phyloP scores from a whole-genome alignment of 2,113 vertebrate species.

The Nansenia antarctica region DNA sequence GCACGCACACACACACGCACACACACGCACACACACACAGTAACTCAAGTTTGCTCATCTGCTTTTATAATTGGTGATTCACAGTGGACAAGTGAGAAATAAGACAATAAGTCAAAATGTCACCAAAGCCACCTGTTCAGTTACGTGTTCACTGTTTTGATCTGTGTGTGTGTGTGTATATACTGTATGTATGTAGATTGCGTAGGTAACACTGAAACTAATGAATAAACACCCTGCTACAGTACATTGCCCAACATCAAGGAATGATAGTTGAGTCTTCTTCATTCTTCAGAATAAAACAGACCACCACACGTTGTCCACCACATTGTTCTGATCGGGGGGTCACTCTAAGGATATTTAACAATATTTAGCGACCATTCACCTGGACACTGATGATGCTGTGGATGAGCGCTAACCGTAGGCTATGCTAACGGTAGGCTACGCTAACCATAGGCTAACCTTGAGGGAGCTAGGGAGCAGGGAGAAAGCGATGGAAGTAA shows the following conservation, averaged over 20 bases:
- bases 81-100: slow-evolving; percentile 17
- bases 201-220: not conserved
- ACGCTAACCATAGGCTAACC: too few species aligned
- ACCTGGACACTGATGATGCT: too few species aligned
- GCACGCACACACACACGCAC: not conserved
- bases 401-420: too few species aligned
- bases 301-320: not conserved
- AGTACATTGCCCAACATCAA: not conserved
- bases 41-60: slow-evolving; percentile 51
- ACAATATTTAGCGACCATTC: too few species aligned
- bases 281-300: too few species aligned
- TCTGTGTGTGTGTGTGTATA: not conserved
- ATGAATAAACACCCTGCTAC: too few species aligned
- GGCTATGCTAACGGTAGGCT: too few species aligned
- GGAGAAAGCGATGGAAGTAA: too few species aligned
- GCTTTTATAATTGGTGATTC: slow-evolving; percentile 69
- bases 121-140: slow-evolving; percentile 63
- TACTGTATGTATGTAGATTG: not conserved
- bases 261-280: too few species aligned
- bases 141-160: slow-evolving; percentile 1
- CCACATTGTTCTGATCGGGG: too few species aligned
- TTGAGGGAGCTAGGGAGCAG: too few species aligned
- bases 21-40: not conserved
- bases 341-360: too few species aligned
- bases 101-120: slow-evolving; percentile 54